Conservation (phyloP, 2,888 invertebrate genomes). For the Cenopis cana region DNA sequence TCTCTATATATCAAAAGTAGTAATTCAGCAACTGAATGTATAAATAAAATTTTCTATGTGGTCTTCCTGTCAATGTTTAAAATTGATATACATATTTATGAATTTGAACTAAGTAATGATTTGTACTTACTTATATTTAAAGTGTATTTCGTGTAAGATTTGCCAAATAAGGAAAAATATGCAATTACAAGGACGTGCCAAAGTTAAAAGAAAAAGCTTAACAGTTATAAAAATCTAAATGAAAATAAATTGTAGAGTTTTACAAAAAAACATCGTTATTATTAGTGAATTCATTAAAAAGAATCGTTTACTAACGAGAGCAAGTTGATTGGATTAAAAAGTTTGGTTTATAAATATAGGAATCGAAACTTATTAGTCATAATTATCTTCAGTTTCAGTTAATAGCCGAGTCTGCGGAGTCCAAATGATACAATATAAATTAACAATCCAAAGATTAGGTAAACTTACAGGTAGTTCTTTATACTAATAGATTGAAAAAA, state of each 20-base stretch:
- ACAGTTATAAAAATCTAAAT: neutral
- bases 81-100: slow-evolving; percentile 14
- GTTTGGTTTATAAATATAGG: slow-evolving; percentile 3
- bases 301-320: slow-evolving; percentile 16
- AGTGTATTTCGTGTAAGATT: slow-evolving; percentile 5
- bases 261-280: slow-evolving; percentile 8
- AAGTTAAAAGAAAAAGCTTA: slow-evolving; percentile 15
- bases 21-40: slow-evolving; percentile 3
- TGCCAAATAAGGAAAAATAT: slow-evolving; percentile 23
- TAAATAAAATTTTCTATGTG: slow-evolving; percentile 26
- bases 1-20: slow-evolving; percentile 28
- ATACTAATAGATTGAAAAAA: neutral
- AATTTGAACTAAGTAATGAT: slow-evolving; percentile 17
- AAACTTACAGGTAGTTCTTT: neutral
- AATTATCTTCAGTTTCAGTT: slow-evolving; percentile 1
- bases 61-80: slow-evolving; percentile 33
- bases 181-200: slow-evolving; percentile 34
- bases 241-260: neutral
- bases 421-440: neutral
- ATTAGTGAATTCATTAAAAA: slow-evolving; percentile 7
- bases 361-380: slow-evolving; percentile 3
- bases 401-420: neutral
- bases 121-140: neutral
- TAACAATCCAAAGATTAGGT: neutral
- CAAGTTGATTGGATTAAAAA: slow-evolving; percentile 8